Conservation (phyloP, 1,140 invertebrate genomes). For the Druon quercuslanigerum region DNA sequence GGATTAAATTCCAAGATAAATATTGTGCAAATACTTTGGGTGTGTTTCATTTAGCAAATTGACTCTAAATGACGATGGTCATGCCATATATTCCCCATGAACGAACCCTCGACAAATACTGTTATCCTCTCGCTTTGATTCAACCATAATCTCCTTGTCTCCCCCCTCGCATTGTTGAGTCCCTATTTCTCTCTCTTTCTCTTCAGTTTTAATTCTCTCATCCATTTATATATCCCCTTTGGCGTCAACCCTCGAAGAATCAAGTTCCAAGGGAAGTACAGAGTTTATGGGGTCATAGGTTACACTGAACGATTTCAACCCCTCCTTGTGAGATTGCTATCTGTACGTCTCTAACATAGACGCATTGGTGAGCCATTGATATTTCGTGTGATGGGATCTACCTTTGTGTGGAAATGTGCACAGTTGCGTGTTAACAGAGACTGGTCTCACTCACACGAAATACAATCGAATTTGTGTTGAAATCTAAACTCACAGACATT, state of each 20-base stretch:
- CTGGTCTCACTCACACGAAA: neutral
- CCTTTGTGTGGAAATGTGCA: conserved; percentile 15
- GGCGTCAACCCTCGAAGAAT: conserved; percentile 60
- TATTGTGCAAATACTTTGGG: conserved; percentile 47
- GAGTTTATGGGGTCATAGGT: conserved; percentile 67
- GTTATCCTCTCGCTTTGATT: conserved; percentile 13
- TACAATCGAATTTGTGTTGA: neutral
- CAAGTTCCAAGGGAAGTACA: conserved; percentile 64
- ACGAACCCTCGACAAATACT: neutral
- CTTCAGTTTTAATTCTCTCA: conserved; percentile 51
- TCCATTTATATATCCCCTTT: conserved; percentile 27
- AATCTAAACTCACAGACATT: no score
- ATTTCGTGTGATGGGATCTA: conserved; percentile 10
- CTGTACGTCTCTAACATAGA: conserved; percentile 53
- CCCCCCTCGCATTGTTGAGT: conserved; percentile 32
- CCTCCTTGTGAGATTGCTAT: conserved; percentile 68
- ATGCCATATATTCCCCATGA: conserved; percentile 59
- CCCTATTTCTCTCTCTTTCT: neutral
- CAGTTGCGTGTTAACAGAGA: conserved; percentile 26
- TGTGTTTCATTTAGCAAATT: conserved; percentile 75
- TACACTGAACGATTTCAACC: conserved; percentile 66
- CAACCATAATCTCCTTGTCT: conserved; percentile 31
- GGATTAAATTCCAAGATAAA: neutral
- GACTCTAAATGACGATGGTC: conserved; percentile 74
- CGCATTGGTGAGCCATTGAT: conserved; percentile 39